Percentiles rank a stretch among this genome's conserved stretches.
Evolutionary conservation across 2,888 invertebrate species (phyloP).

Genomic region (Pharmacophagus antenor): DNA sequence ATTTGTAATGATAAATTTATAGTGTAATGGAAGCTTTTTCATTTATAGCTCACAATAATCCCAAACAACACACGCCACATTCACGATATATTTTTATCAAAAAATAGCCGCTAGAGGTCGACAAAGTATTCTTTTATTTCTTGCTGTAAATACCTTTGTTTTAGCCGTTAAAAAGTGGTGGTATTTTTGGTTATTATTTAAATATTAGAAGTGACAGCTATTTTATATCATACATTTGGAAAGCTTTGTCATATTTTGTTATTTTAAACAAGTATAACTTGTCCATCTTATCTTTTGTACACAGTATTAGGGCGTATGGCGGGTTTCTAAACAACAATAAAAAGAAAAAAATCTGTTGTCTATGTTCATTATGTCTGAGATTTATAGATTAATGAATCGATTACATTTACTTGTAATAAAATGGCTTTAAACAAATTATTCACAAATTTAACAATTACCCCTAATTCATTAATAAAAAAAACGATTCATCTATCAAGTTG

Average conservation of each 20-base stretch:
- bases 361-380: neutral
- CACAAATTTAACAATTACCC: constrained; percentile 52
- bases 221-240: too few species aligned
- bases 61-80: constrained; percentile 82
- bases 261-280: too few species aligned
- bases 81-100: constrained; percentile 71
- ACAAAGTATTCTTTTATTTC: constrained; percentile 32
- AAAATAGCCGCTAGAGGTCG: constrained; percentile 69
- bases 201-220: too few species aligned
- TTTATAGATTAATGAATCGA: neutral
- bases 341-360: neutral
- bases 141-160: constrained; percentile 7
- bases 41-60: constrained; percentile 76
- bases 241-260: too few species aligned
- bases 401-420: constrained; percentile 20
- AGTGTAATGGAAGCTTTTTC: constrained; percentile 68
- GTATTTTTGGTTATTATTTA: too few species aligned
- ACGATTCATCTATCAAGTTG: constrained; percentile 51
- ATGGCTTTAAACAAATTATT: constrained; percentile 70
- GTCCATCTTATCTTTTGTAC: too few species aligned
- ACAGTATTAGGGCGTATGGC: neutral
- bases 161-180: neutral
- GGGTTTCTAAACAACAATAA: neutral
- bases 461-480: constrained; percentile 50
- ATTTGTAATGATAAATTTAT: constrained; percentile 55